Conservation (phyloP, 2,888 invertebrate genomes). For the Dioctria rufipes region DNA sequence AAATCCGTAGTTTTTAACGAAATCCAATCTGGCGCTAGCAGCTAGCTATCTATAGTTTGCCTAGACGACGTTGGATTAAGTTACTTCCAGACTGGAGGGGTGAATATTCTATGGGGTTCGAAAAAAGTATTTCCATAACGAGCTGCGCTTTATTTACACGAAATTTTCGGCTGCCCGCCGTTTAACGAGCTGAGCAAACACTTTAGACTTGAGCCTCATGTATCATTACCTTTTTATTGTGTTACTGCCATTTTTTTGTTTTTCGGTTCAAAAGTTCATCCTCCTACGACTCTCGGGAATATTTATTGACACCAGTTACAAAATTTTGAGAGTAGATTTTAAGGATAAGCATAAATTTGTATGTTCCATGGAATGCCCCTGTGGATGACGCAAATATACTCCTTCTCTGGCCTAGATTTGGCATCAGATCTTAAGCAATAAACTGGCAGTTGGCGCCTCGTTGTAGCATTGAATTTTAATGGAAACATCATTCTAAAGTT, state of each 20-base stretch:
- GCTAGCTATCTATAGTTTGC: not conserved
- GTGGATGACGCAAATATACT: too few species aligned
- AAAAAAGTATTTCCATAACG: conserved; percentile 22
- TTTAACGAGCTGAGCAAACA: conserved; percentile 43
- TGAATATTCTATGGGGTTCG: not conserved
- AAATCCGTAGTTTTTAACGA: conserved; percentile 13
- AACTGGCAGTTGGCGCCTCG: too few species aligned
- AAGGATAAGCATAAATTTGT: not conserved
- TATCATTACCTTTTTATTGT: not conserved
- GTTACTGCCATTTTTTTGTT: not conserved
- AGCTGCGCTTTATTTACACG: conserved; percentile 45
- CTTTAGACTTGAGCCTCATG: conserved; percentile 19
- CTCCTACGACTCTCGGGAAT: not conserved
- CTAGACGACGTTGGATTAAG: not conserved
- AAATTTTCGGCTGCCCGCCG: conserved; percentile 11
- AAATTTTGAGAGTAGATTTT: not conserved
- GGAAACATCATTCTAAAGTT: too few species aligned
- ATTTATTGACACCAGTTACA: not conserved
- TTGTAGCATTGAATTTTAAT: not conserved
- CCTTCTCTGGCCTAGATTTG: too few species aligned
- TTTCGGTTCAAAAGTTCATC: not conserved
- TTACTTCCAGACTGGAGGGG: conserved; percentile 21
- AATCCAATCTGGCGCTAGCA: not conserved
- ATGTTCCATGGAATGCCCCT: not conserved
- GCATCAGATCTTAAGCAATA: too few species aligned